Conservation (phyloP, 2,888 invertebrate species). For the Proisotoma minuta region DNA sequence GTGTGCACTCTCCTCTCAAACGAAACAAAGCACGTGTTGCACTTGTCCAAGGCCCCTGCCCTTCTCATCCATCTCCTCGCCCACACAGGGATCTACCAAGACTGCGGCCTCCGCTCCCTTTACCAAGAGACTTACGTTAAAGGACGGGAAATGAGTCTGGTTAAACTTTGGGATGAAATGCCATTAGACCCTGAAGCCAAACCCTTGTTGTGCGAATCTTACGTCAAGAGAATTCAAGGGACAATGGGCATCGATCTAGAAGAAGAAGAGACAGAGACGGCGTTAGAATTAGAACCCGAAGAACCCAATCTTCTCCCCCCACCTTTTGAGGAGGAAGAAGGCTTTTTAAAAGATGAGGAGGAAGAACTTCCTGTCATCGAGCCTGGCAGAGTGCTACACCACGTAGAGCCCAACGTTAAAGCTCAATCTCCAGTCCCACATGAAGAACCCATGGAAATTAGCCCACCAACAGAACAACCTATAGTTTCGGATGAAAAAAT, state of each 20-base stretch:
- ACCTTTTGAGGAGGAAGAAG: background rate
- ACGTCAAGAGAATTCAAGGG: slow-evolving; percentile 27
- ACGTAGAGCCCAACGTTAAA: too few species aligned
- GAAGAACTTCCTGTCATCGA: too few species aligned
- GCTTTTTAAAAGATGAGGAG: background rate
- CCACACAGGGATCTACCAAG: slow-evolving; percentile 89
- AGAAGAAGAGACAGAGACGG: slow-evolving; percentile 31
- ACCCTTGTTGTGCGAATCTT: slow-evolving; percentile 45
- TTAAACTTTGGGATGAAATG: slow-evolving; percentile 44
- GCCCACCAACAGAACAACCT: too few species aligned
- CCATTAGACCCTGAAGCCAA: slow-evolving; percentile 29
- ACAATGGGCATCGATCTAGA: slow-evolving; percentile 17
- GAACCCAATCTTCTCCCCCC: background rate
- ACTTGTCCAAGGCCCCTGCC: slow-evolving; percentile 77
- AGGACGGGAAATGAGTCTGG: slow-evolving; percentile 36
- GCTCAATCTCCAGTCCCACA: too few species aligned
- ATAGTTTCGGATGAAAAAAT: too few species aligned
- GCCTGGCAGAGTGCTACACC: too few species aligned
- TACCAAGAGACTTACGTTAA: slow-evolving; percentile 42
- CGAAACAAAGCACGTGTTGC: slow-evolving; percentile 82
- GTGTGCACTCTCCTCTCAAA: slow-evolving; percentile 93
- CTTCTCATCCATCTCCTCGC: slow-evolving; percentile 83
- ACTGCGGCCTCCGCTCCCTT: slow-evolving; percentile 54
- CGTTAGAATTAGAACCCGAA: background rate
- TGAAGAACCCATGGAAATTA: too few species aligned